Evolutionary conservation across 2,888 invertebrate species (phyloP), one percentile per base, ranked within the genome.

Genomic region (Drosophila nr. fundita): DNA sequence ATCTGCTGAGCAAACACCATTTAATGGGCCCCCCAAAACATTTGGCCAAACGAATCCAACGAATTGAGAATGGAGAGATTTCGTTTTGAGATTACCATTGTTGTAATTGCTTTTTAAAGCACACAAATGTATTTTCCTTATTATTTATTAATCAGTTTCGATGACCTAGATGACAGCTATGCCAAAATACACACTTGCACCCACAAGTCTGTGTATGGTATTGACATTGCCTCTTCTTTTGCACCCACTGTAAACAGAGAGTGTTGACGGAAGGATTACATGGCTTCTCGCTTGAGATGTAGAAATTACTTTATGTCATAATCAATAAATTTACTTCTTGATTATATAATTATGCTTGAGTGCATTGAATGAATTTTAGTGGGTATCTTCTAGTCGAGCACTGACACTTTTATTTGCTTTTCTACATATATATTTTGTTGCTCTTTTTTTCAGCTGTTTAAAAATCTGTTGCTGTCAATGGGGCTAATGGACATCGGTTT

Each of bases 91-190:
- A 55, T 57, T 59, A 54, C 13, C 29, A 30, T 57, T 65, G 32
- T 15, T 63, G 42, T 58, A 74, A 73, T 62, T 59, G 65, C 10
- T 15, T 54, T 58, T 73, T 57, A 64, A 64, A 54, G 49, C 71
- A 24, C 24, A 36, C 36, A 55, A 58, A 62, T 52, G 40, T 45
- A 18, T 48, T 59, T 36, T 15, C 15, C 30, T 2, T 36, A 54
- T 72, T 53, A 48, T 63, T 55, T 67, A 59, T 60, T 69, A 65
- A 66, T 62, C 50, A 52, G 34, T 50, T 66, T 32, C 24, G 2
- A 29, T 67, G 49, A 59, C 45, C 54, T 42, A 55, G 34, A 61
- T 45, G 73, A 64, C 55, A 68, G 59, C 38, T 50, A 34, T 32
- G 60, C 60, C 64, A 52, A 65, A 54, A 60, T n/a, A 15, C n/a